Evolutionary conservation across 2,113 vertebrate genomes (phyloP).

Genomic region (Macaca mulatta): DNA sequence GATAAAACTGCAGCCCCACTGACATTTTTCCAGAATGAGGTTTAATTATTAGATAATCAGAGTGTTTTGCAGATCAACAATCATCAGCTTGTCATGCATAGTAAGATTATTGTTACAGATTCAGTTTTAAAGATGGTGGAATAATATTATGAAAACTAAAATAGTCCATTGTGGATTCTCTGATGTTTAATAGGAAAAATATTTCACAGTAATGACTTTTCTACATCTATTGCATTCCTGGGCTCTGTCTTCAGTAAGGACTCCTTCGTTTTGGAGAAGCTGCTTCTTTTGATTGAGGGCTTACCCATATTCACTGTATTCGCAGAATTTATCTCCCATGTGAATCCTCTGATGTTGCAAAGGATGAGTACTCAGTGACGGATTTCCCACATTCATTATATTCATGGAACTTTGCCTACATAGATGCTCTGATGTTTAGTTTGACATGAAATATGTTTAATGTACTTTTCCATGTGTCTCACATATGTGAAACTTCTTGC

Average conservation of each 20-base stretch:
- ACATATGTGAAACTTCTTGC: slow-evolving; percentile 56
- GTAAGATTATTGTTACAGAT: neutral
- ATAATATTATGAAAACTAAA: neutral
- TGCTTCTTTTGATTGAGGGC: neutral
- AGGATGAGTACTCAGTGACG: neutral
- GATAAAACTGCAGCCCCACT: neutral
- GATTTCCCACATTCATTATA: slow-evolving; percentile 64
- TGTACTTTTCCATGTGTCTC: slow-evolving; percentile 58
- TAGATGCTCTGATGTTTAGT: slow-evolving; percentile 55
- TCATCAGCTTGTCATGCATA: neutral
- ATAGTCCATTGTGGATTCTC: neutral
- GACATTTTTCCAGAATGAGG: neutral
- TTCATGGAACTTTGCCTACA: neutral
- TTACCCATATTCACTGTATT: neutral
- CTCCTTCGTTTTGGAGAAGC: neutral
- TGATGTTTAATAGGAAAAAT: neutral
- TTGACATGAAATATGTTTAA: slow-evolving; percentile 60
- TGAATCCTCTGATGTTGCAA: slow-evolving; percentile 38
- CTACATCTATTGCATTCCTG: neutral
- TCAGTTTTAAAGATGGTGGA: neutral
- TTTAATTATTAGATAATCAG: slow-evolving; percentile 8
- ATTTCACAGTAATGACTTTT: neutral
- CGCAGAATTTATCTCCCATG: slow-evolving; percentile 26
- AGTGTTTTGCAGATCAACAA: neutral
- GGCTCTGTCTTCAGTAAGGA: neutral